Evolutionary conservation across 2,113 vertebrate species (phyloP).

Genomic region (Cheirogaleus medius): DNA sequence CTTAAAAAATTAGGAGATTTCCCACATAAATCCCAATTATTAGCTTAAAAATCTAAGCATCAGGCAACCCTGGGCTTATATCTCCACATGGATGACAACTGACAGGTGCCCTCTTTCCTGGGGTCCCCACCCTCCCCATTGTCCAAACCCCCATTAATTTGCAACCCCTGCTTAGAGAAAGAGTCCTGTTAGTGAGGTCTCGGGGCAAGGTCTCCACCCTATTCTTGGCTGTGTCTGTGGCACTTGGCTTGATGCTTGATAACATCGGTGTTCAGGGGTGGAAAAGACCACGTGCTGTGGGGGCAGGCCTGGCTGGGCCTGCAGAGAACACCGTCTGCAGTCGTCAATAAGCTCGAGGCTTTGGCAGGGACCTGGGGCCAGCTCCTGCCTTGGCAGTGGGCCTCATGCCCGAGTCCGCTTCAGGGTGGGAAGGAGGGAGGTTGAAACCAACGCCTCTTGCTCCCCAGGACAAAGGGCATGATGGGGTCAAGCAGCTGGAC

Average conservation of each 20-base stretch:
- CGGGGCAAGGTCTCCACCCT: no score
- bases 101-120: neutral
- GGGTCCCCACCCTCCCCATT: neutral
- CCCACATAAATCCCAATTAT: neutral
- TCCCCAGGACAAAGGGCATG: conserved; percentile 84
- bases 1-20: neutral
- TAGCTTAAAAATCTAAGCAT: neutral
- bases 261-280: neutral
- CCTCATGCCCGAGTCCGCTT: neutral
- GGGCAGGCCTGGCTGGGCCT: neutral
- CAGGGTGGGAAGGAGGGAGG: neutral
- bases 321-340: neutral
- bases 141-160: neutral
- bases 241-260: no score
- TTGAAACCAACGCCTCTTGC: neutral
- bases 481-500: conserved; percentile 85
- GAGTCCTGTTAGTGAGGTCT: neutral
- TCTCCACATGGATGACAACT: neutral
- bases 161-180: neutral
- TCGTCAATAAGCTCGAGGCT: neutral
- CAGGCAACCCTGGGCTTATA: neutral
- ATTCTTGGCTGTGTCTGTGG: neutral
- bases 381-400: no score
- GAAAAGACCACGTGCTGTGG: no score
- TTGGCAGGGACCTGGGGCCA: neutral